These are phyloP conservation scores for Anthopleura sola DNA, from an alignment of 64 coral and sea anemone species.

Conservation along the genomic window DNA sequence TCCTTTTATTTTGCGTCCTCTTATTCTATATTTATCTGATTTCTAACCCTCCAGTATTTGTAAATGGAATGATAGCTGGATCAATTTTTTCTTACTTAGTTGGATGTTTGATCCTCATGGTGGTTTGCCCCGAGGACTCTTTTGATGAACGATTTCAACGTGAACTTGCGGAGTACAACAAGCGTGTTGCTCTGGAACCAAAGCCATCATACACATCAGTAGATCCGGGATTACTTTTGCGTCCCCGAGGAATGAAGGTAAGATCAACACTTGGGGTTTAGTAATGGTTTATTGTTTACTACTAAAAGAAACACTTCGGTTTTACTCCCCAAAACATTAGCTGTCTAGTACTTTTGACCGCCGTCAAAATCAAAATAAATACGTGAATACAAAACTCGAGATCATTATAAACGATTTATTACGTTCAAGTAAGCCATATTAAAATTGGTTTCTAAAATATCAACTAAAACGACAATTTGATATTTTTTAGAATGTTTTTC, in stretches of 20 bases:
- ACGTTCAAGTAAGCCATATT: not conserved
- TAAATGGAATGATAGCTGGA: slow-evolving; percentile 69
- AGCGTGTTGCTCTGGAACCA: slow-evolving; percentile 24
- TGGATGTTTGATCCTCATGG: slow-evolving; percentile 72
- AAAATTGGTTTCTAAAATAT: not conserved
- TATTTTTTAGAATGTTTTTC: slow-evolving; percentile 1
- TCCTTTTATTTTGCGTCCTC: slow-evolving; percentile 58
- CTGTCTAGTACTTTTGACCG: no score
- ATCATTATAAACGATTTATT: not conserved
- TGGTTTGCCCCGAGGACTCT: slow-evolving; percentile 75
- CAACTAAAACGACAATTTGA: not conserved
- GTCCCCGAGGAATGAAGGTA: slow-evolving; percentile 60
- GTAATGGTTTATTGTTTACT: not conserved
- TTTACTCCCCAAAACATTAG: not conserved
- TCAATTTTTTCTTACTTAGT: slow-evolving; percentile 60
- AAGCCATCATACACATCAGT: slow-evolving; percentile 49
- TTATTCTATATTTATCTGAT: slow-evolving; percentile 66
- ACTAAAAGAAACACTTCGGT: not conserved
- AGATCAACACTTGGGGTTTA: slow-evolving; percentile 4
- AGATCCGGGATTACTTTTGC: slow-evolving; percentile 65
- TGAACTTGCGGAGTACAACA: slow-evolving; percentile 69
- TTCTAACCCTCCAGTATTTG: slow-evolving; percentile 48
- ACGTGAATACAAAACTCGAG: not conserved
- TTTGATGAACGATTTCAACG: slow-evolving; percentile 56
- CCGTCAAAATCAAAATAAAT: not conserved